A percentile compares a stretch with the other conserved stretches of the same genome.
Evolutionary conservation across 2,113 vertebrate species (phyloP).

Genomic region (Shinisaurus crocodilurus): DNA sequence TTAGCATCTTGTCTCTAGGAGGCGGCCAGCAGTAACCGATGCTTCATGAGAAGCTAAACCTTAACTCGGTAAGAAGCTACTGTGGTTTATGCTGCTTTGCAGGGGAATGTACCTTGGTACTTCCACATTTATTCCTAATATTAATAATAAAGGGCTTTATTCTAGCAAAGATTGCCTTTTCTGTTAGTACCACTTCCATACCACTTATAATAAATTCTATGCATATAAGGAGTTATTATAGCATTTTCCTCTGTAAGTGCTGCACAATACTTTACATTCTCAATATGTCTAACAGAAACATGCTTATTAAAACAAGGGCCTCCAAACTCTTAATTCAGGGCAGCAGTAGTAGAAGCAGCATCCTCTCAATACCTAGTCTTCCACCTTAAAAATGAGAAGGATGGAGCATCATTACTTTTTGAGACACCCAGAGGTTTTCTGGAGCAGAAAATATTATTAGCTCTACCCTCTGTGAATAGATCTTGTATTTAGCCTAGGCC

Average conservation of each 20-base stretch:
- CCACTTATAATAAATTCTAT: constrained; percentile 12
- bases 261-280: constrained; percentile 39
- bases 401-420: not conserved
- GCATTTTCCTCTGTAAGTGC: constrained; percentile 27
- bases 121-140: constrained; percentile 49
- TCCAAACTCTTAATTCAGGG: constrained; percentile 12
- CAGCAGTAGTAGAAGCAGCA: constrained; percentile 15
- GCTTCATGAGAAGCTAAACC: constrained; percentile 53
- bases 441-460: not conserved
- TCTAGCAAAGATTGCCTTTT: constrained; percentile 30
- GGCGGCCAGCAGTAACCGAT: constrained; percentile 58
- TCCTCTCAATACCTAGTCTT: constrained; percentile 21
- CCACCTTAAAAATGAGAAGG: constrained; percentile 19
- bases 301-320: constrained; percentile 26
- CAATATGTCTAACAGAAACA: constrained; percentile 42
- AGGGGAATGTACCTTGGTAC: constrained; percentile 37
- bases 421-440: not conserved
- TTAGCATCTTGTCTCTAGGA: constrained; percentile 15
- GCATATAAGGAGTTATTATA: constrained; percentile 10
- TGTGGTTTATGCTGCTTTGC: constrained; percentile 61
- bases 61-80: constrained; percentile 44
- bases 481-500: not conserved
- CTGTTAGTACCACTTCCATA: constrained; percentile 15
- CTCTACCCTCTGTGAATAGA: not conserved
- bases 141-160: constrained; percentile 38